Evolutionary conservation across 2,113 vertebrate genomes (phyloP).

Genomic region (Pangasianodon gigas): DNA sequence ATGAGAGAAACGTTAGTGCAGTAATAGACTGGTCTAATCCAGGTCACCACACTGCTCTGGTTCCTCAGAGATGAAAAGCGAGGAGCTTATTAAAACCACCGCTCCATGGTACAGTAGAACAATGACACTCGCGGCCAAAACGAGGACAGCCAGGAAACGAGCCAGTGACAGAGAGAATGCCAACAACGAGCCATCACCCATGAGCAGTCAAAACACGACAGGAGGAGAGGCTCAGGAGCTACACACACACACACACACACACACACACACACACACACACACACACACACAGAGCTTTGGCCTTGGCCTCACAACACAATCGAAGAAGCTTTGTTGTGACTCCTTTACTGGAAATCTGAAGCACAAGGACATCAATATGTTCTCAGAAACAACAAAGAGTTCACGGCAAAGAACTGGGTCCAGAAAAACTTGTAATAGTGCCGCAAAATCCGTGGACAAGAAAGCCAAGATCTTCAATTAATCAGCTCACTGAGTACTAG

Average conservation of each 20-base stretch:
- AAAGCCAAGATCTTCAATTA: background rate
- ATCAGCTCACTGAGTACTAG: background rate
- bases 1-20: background rate
- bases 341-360: background rate
- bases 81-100: slow-evolving; percentile 33
- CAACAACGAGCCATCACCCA: slow-evolving; percentile 38
- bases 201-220: slow-evolving; percentile 45
- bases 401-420: background rate
- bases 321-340: slow-evolving; percentile 11
- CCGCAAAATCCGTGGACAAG: background rate
- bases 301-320: background rate
- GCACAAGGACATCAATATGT: background rate
- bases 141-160: slow-evolving; percentile 12
- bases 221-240: background rate
- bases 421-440: background rate
- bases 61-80: slow-evolving; percentile 49
- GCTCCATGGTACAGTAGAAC: slow-evolving; percentile 22
- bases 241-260: background rate
- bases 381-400: background rate
- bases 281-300: too few relatives aligned
- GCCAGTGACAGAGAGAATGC: background rate
- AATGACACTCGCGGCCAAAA: slow-evolving; percentile 20
- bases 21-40: slow-evolving; percentile 1
- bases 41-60: slow-evolving; percentile 43
- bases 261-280: too few relatives aligned